Conservation (phyloP, 1,140 invertebrate species). For the Drosophila lacteicornis region DNA sequence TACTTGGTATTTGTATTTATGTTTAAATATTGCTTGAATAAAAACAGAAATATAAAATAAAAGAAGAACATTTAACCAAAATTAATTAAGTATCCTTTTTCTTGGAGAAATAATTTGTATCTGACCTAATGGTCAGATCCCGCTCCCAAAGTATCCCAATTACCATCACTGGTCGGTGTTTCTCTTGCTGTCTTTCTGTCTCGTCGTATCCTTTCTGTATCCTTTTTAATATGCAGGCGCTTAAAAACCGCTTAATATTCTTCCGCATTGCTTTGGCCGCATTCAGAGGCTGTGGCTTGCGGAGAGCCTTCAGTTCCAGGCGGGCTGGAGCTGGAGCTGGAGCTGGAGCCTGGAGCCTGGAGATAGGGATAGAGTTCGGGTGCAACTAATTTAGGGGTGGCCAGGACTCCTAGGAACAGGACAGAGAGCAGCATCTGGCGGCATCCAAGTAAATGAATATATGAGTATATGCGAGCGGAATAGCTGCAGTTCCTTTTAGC, state of each 20-base stretch:
- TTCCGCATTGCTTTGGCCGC: slow-evolving; percentile 82
- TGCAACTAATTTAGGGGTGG: slow-evolving; percentile 72
- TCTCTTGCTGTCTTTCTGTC: slow-evolving; percentile 10
- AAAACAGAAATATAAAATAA: too few relatives aligned
- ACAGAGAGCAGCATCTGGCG: slow-evolving; percentile 58
- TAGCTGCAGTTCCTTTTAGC: slow-evolving; percentile 79
- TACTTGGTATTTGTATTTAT: too few relatives aligned
- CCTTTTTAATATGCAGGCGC: slow-evolving; percentile 75
- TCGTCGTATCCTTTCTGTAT: slow-evolving; percentile 38
- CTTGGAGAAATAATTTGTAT: too few relatives aligned
- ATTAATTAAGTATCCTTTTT: too few relatives aligned
- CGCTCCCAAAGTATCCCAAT: neutral
- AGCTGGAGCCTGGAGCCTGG: slow-evolving; percentile 12
- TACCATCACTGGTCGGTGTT: slow-evolving; percentile 16
- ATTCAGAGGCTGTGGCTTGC: slow-evolving; percentile 66
- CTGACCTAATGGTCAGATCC: neutral
- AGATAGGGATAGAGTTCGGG: slow-evolving; percentile 19
- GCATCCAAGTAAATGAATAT: slow-evolving; percentile 78
- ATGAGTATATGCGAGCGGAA: slow-evolving; percentile 75
- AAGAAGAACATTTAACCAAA: too few relatives aligned
- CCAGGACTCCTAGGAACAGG: slow-evolving; percentile 35
- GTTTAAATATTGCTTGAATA: too few relatives aligned
- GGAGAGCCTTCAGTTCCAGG: slow-evolving; percentile 53
- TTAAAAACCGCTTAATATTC: slow-evolving; percentile 82
- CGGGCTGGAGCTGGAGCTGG: slow-evolving; percentile 26